A percentile compares a stretch with the other conserved stretches of the same genome.
phyloP scores from a whole-genome alignment of 35 echinoderm and acorn worm genomes.

The Lytechinus pictus region DNA sequence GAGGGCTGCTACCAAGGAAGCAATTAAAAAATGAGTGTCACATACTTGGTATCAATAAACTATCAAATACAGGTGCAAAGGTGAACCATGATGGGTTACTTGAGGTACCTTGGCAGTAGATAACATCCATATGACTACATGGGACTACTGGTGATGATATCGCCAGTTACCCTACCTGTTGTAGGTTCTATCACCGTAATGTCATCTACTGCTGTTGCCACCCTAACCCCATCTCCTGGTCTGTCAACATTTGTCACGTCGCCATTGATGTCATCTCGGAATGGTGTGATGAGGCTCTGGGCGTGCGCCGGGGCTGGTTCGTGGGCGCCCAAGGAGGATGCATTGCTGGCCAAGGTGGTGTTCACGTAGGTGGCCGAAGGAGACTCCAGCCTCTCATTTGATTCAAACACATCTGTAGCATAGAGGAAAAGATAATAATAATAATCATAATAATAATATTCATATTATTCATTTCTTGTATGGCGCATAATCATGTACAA shows the following conservation, averaged over 20 bases:
- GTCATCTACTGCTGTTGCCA: neutral
- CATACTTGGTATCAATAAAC: neutral
- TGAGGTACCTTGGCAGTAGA: neutral
- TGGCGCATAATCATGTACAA: too few species aligned
- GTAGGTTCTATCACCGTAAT: conserved; percentile 42
- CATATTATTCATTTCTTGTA: too few species aligned
- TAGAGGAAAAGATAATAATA: neutral
- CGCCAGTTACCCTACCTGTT: conserved; percentile 41
- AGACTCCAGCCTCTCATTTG: neutral
- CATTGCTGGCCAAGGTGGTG: neutral
- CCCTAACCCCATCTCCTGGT: neutral
- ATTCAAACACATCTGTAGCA: conserved; percentile 42
- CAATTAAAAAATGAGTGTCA: neutral
- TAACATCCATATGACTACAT: neutral
- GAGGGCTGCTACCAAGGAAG: neutral
- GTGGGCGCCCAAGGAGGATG: conserved; percentile 6
- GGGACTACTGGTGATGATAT: neutral
- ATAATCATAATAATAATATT: too few species aligned
- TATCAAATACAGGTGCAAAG: neutral
- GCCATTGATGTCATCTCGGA: neutral
- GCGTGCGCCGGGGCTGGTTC: conserved; percentile 43
- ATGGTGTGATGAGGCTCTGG: conserved; percentile 9
- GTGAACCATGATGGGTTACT: neutral
- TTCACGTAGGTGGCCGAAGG: conserved; percentile 14
- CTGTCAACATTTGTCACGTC: neutral